Evolutionary conservation across 2,888 invertebrate genomes (phyloP).

Genomic region (Drosophila histrio): DNA sequence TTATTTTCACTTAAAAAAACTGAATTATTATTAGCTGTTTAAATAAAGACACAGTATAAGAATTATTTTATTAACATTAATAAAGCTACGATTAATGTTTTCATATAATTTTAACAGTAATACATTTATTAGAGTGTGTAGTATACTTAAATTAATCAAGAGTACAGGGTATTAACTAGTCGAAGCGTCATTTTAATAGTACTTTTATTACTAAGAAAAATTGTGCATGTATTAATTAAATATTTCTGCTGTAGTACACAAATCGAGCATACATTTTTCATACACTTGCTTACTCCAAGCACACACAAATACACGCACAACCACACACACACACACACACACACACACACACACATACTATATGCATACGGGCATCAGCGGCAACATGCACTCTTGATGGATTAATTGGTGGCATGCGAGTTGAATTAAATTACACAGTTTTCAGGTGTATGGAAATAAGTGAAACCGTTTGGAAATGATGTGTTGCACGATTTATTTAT

Average conservation of each 20-base stretch:
- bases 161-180: neutral
- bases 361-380: neutral
- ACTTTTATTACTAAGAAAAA: neutral
- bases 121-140: neutral
- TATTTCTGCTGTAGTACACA: constrained; percentile 50
- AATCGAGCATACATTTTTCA: constrained; percentile 57
- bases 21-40: no score
- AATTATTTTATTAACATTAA: no score
- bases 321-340: constrained; percentile 17
- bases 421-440: constrained; percentile 37
- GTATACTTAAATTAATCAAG: neutral
- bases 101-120: neutral
- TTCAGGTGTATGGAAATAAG: neutral
- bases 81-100: no score
- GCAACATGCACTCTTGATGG: constrained; percentile 47
- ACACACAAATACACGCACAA: constrained; percentile 8
- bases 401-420: constrained; percentile 63
- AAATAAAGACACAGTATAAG: no score
- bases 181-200: neutral
- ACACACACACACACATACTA: constrained; percentile 11
- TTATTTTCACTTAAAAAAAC: no score
- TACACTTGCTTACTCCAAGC: neutral
- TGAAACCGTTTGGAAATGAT: neutral
- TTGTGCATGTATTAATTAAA: constrained; percentile 56
- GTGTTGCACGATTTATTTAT: neutral